Conservation (phyloP, 2,888 invertebrate species). For the Tubulanus polymorphus region DNA sequence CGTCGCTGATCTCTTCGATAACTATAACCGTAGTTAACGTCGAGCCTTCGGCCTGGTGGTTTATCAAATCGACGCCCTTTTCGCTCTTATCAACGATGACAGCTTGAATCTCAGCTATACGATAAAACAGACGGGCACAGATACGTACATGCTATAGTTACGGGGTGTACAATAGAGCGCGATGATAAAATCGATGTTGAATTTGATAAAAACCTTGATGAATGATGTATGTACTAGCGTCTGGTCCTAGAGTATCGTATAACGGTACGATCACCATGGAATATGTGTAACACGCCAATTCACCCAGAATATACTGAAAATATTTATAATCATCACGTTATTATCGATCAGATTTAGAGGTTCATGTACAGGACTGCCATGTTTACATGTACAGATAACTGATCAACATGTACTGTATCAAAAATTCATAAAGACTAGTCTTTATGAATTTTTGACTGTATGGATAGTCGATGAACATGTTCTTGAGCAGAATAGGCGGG, state of each 20-base stretch:
- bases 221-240: constrained; percentile 94
- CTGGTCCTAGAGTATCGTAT: constrained; percentile 66
- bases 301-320: constrained; percentile 41
- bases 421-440: too few species aligned
- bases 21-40: constrained; percentile 76
- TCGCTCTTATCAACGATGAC: constrained; percentile 86
- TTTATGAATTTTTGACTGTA: too few species aligned
- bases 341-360: background rate
- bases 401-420: too few species aligned
- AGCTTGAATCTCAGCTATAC: constrained; percentile 75
- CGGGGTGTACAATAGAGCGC: background rate
- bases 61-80: constrained; percentile 79
- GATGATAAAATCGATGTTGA: background rate
- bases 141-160: background rate
- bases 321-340: background rate
- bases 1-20: constrained; percentile 65
- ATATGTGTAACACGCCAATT: constrained; percentile 39
- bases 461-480: too few species aligned
- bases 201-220: constrained; percentile 70
- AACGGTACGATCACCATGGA: constrained; percentile 45
- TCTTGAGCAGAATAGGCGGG: too few species aligned
- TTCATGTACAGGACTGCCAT: too few species aligned
- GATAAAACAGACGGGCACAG: background rate
- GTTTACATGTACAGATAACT: too few species aligned
- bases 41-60: constrained; percentile 67